Conservation (phyloP, 2,113 vertebrate species). For the Rhinoptilus africanus region DNA sequence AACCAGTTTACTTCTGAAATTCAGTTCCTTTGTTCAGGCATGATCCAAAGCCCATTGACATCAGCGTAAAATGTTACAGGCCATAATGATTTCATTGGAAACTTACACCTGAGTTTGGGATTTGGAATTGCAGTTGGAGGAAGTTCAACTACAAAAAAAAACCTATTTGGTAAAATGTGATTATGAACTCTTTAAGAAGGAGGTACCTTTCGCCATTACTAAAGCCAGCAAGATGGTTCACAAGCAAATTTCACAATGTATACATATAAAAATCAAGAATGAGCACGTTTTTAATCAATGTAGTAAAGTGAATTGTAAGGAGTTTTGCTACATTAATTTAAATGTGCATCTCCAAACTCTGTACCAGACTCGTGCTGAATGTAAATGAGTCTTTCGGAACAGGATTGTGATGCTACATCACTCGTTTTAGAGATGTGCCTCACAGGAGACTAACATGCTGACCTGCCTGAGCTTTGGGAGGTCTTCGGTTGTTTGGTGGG, state of each 20-base stretch:
- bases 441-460: background rate
- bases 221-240: background rate
- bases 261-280: background rate
- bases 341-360: background rate
- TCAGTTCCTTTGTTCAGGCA: background rate
- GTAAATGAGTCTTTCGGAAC: background rate
- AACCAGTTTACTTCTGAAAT: background rate
- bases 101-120: background rate
- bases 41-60: background rate
- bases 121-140: background rate
- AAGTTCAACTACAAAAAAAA: background rate
- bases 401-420: background rate
- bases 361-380: background rate
- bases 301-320: background rate
- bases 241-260: background rate
- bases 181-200: background rate
- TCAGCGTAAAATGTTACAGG: background rate
- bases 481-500: background rate
- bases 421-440: background rate
- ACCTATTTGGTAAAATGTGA: background rate
- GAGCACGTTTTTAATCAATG: background rate
- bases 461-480: background rate
- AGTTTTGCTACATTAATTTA: background rate
- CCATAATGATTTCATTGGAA: background rate
- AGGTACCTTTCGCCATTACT: background rate